Conservation (phyloP, 2,888 invertebrate species). For the Drosophila diplacantha region DNA sequence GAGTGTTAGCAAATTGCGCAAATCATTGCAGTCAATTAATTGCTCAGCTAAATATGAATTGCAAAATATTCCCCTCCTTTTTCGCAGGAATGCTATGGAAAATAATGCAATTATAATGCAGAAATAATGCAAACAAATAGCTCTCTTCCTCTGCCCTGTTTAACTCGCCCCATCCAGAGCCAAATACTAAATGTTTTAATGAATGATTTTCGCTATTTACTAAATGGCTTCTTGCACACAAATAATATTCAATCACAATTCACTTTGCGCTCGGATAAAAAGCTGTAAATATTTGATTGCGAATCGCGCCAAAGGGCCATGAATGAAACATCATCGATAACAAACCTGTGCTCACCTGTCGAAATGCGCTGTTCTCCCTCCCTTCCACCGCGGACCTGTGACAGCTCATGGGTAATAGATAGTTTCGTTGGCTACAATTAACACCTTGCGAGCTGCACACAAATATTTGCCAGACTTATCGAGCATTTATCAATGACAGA, state of each 20-base stretch:
- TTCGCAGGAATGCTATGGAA: slow-evolving; percentile 4
- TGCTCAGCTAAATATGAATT: slow-evolving; percentile 29
- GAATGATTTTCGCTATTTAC: background rate
- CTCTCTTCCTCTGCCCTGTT: background rate
- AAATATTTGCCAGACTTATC: slow-evolving; percentile 66
- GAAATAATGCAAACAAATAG: slow-evolving; percentile 35
- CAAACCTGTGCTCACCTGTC: slow-evolving; percentile 12
- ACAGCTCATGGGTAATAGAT: slow-evolving; percentile 53
- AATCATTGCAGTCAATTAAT: slow-evolving; percentile 50
- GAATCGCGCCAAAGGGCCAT: slow-evolving; percentile 15
- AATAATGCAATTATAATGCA: slow-evolving; percentile 39
- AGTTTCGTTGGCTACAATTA: slow-evolving; percentile 59
- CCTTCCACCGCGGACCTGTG: slow-evolving; percentile 11
- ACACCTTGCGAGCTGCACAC: slow-evolving; percentile 55
- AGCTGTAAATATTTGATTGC: slow-evolving; percentile 15
- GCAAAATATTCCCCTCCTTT: slow-evolving; percentile 15
- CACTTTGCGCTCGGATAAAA: slow-evolving; percentile 9
- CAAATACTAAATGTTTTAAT: slow-evolving; percentile 6
- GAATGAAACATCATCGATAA: slow-evolving; percentile 31
- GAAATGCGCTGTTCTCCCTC: too few species aligned
- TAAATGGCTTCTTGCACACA: slow-evolving; percentile 7
- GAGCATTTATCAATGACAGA: slow-evolving; percentile 55
- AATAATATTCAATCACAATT: slow-evolving; percentile 33
- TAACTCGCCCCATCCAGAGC: background rate
- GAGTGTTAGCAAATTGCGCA: slow-evolving; percentile 27